Evolutionary conservation across 2,113 vertebrate species (phyloP), one percentile per base, ranked within the genome.

Genomic region (Balaenoptera acutorostrata): DNA sequence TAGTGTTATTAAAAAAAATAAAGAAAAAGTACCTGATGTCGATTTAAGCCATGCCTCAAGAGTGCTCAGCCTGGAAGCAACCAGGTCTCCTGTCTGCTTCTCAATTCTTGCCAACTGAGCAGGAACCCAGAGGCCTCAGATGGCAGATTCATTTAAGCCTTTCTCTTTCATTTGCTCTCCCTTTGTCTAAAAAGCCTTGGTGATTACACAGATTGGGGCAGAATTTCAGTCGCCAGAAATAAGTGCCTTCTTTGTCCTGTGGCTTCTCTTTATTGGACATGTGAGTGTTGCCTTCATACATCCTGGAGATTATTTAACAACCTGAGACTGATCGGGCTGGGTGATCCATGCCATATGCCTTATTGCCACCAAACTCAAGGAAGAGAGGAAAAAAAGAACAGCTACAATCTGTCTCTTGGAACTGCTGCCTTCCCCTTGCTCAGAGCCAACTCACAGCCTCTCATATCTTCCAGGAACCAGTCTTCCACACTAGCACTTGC

Each of bases 391-490:
- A 39, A 74, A 85, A 81, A 75, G 55, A 91, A 55, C 8, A 83
- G 63, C 88, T 64, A 90, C 82, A 90, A 41, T 92, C 92, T 86
- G 68, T 93, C 86, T 95, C 33, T 64, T 72, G 66, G 36, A 95
- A 89, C 39, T 92, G 18, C 27, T 90, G 31, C 10, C 74, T 92
- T 49, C 33, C 14, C 78, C 20, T 66, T 82, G 10, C 18, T n/a
- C 68, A 44, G 36, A 92, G 83, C 88, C 94, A 93, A 23, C 1
- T 25, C 41, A 75, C 39, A 83, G 46, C 27, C 12, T 89, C 55
- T 66, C 3, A 2, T 69, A 14, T 49, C 68, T 92, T 96, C 61
- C 41, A 90, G 69, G 29, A 93, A 59, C 20, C 17, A 0, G 20
- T 86, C 72, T 77, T 84, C 59, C 31, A 36, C 2, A 3, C 18